These are phyloP conservation scores for Cisticola juncidis DNA, from an alignment of 2,113 vertebrate genomes.

Conservation along the genomic window DNA sequence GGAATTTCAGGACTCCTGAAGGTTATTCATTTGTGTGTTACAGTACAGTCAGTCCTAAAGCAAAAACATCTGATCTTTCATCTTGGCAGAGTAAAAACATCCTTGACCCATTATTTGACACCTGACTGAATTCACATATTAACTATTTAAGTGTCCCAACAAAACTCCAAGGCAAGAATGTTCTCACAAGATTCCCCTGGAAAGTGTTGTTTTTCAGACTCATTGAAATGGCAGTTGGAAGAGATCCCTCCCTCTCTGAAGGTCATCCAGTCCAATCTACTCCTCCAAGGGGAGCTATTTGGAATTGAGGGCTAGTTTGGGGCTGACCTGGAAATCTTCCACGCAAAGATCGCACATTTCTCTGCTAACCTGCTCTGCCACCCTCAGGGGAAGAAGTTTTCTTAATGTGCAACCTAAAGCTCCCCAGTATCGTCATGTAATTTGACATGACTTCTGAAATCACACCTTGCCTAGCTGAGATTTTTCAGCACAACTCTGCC, in stretches of 20 bases:
- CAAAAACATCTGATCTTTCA: not conserved
- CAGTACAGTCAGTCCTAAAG: not conserved
- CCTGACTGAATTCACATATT: not conserved
- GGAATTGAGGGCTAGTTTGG: not conserved
- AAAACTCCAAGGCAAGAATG: not conserved
- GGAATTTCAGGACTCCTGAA: not conserved
- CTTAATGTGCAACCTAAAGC: not conserved
- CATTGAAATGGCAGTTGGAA: not conserved
- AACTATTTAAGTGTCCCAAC: not conserved
- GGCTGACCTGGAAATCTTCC: not conserved
- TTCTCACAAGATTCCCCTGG: not conserved
- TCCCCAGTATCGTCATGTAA: not conserved
- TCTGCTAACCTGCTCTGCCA: not conserved
- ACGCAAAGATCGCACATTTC: fast-evolving
- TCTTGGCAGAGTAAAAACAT: not conserved
- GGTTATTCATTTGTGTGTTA: not conserved
- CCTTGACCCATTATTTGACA: not conserved
- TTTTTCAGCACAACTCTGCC: not conserved
- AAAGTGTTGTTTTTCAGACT: not conserved
- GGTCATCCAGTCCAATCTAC: not conserved
- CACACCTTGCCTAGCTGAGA: not conserved
- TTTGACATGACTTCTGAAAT: slow-evolving; percentile 1
- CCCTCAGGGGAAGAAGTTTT: not conserved
- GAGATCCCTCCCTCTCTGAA: not conserved
- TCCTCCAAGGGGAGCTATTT: not conserved